Conservation (phyloP, 2,888 invertebrate genomes). For the Agrilus cyanescens region DNA sequence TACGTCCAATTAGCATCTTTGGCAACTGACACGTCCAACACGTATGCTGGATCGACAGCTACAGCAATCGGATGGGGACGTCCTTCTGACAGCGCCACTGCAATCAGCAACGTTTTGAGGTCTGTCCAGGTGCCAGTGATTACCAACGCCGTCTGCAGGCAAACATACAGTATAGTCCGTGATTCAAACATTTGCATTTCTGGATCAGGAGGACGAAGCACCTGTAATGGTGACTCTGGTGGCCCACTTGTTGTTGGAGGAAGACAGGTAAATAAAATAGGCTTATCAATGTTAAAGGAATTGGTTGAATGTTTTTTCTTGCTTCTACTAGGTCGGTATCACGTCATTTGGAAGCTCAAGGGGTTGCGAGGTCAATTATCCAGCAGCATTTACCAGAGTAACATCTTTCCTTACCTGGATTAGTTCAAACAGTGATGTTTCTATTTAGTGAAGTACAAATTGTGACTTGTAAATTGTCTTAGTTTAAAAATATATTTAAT, state of each 20-base stretch:
- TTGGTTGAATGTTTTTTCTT: conserved; percentile 15
- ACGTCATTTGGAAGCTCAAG: neutral
- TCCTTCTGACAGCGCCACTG: conserved; percentile 21
- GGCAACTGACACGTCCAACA: conserved; percentile 7
- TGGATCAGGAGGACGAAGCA: conserved; percentile 33
- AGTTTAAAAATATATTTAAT: no score
- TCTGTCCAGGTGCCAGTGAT: conserved; percentile 34
- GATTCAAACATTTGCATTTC: conserved; percentile 38
- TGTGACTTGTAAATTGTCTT: no score
- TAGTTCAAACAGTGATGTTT: conserved; percentile 8
- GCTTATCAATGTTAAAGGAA: conserved; percentile 26
- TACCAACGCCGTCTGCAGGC: conserved; percentile 35
- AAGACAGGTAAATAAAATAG: neutral
- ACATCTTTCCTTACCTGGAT: conserved; percentile 8
- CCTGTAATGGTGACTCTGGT: conserved; percentile 40
- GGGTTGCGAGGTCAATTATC: neutral
- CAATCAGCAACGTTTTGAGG: conserved; percentile 33
- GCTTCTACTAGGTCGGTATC: neutral
- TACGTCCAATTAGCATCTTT: no score
- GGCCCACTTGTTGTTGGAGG: conserved; percentile 21
- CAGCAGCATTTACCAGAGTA: conserved; percentile 7
- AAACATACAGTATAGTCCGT: conserved; percentile 30
- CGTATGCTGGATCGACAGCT: conserved; percentile 30
- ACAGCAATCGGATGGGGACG: conserved; percentile 40
- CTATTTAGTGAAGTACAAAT: conserved; percentile 2